These are phyloP conservation scores for Pharmacophagus antenor DNA, from an alignment of 2,888 invertebrate species.

Conservation along the genomic window DNA sequence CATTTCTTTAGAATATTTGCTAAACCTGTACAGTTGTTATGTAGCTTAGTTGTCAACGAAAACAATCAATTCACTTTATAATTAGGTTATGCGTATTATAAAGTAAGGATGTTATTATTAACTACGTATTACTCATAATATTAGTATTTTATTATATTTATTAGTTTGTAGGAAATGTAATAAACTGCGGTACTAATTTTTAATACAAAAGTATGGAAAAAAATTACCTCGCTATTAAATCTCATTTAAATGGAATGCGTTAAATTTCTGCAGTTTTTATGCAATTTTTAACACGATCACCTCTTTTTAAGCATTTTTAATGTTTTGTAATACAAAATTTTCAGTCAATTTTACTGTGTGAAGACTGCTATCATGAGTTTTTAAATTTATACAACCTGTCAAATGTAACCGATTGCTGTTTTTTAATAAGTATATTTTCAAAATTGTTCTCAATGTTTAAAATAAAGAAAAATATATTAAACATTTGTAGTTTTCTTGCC, in stretches of 20 bases:
- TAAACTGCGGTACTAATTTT: slow-evolving; percentile 7
- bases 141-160: too few species aligned
- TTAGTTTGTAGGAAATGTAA: slow-evolving; percentile 19
- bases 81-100: slow-evolving; percentile 27
- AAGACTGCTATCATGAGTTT: slow-evolving; percentile 61
- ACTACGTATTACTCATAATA: slow-evolving; percentile 5
- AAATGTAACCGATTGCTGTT: slow-evolving; percentile 50
- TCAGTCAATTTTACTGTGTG: slow-evolving; percentile 59
- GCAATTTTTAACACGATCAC: slow-evolving; percentile 22
- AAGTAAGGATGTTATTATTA: not conserved
- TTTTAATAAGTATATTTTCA: slow-evolving; percentile 60
- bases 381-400: slow-evolving; percentile 46
- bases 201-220: slow-evolving; percentile 2
- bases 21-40: slow-evolving; percentile 63
- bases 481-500: slow-evolving; percentile 38
- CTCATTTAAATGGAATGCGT: not conserved
- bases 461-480: slow-evolving; percentile 63
- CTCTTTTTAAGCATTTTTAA: slow-evolving; percentile 1
- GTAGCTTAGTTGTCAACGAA: slow-evolving; percentile 50
- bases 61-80: slow-evolving; percentile 24
- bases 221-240: slow-evolving; percentile 11
- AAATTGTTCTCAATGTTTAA: slow-evolving; percentile 62
- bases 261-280: slow-evolving; percentile 31
- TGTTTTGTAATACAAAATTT: slow-evolving; percentile 26
- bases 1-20: slow-evolving; percentile 32